Percentiles rank a stretch among this genome's conserved stretches.
Evolutionary conservation across 2,113 vertebrate species (phyloP).

Genomic region (Nannobrachium achirus): DNA sequence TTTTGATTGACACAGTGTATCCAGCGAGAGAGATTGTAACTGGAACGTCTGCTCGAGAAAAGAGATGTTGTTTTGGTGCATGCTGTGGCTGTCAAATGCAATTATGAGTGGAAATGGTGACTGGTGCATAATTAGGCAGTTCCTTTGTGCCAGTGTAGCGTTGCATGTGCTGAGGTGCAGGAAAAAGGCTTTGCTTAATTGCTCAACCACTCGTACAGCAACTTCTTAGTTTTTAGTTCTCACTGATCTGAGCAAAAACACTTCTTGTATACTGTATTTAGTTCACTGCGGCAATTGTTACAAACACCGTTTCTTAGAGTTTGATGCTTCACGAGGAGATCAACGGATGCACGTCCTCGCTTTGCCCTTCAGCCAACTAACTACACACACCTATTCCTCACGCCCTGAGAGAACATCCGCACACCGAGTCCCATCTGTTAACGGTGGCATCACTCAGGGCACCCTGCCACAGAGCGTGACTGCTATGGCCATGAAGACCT

Average conservation of each 20-base stretch:
- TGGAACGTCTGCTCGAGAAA: neutral
- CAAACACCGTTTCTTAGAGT: too few relatives aligned
- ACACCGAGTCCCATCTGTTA: conserved; percentile 63
- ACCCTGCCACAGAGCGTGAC: conserved; percentile 25
- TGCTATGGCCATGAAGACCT: conserved; percentile 4
- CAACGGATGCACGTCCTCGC: conserved; percentile 33
- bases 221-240: too few relatives aligned
- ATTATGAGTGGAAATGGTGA: neutral
- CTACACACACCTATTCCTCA: conserved; percentile 35
- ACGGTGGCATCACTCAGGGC: conserved; percentile 33
- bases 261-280: too few relatives aligned
- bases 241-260: too few relatives aligned
- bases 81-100: neutral
- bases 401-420: conserved; percentile 39
- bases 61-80: neutral
- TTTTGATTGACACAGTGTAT: neutral
- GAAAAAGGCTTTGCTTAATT: too few relatives aligned
- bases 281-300: too few relatives aligned
- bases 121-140: neutral
- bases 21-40: neutral
- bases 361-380: conserved; percentile 56
- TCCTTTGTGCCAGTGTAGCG: neutral
- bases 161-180: too few relatives aligned
- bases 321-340: neutral
- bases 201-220: too few relatives aligned